A percentile compares a stretch with the other conserved stretches of the same genome.
These are phyloP conservation scores for Drosophila colorata DNA, from an alignment of 2,888 invertebrate species.

Conservation along the genomic window DNA sequence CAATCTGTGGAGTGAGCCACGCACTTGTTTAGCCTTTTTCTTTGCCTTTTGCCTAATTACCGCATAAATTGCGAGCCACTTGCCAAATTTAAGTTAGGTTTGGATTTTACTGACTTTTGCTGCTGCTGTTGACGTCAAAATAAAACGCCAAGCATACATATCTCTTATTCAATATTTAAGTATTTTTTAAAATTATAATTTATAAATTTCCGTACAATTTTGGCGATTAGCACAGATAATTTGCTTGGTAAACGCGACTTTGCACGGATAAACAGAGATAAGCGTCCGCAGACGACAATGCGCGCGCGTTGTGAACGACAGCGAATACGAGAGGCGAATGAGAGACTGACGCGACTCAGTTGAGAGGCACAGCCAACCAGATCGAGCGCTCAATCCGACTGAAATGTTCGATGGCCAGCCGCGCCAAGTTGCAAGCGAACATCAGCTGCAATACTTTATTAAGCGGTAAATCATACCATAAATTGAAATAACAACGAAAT, in stretches of 20 bases:
- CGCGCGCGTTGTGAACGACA: conserved; percentile 47
- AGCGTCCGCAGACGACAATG: conserved; percentile 27
- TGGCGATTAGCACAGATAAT: conserved; percentile 13
- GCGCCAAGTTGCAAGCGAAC: conserved; percentile 20
- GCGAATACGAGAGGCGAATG: conserved; percentile 49
- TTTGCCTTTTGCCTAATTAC: conserved; percentile 41
- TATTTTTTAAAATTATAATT: not conserved
- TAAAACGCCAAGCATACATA: not conserved
- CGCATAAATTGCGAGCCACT: conserved; percentile 28
- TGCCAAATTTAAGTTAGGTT: conserved; percentile 5
- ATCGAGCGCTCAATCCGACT: conserved; percentile 23
- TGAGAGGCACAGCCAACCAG: conserved; percentile 37
- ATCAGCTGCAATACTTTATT: not conserved
- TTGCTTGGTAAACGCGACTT: conserved; percentile 30
- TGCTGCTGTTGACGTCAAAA: conserved; percentile 1
- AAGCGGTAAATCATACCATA: not conserved
- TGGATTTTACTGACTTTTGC: conserved; percentile 1
- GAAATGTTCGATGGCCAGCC: conserved; percentile 25
- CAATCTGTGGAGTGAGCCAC: conserved; percentile 14
- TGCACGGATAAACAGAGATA: conserved; percentile 39
- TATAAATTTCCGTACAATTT: conserved; percentile 7
- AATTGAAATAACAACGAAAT: not conserved
- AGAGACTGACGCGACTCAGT: conserved; percentile 39
- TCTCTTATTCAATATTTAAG: not conserved
- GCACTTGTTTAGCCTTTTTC: conserved; percentile 25